Conservation (phyloP, 1,140 invertebrate genomes). For the Nasonia vitripennis region DNA sequence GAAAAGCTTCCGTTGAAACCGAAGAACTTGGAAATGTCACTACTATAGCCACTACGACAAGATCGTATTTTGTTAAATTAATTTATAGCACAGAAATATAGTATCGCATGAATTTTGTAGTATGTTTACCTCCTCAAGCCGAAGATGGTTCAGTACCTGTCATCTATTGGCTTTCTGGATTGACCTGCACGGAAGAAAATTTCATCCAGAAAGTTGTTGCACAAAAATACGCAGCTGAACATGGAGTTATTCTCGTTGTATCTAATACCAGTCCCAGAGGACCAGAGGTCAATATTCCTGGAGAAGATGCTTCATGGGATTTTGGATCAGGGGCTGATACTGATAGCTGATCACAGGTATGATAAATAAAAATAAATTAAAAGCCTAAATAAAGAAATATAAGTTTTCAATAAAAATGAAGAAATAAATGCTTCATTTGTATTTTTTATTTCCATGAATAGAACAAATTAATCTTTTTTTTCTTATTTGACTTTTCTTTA, state of each 20-base stretch:
- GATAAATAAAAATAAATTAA: not conserved
- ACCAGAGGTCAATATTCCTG: constrained; percentile 83
- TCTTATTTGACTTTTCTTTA: constrained; percentile 30
- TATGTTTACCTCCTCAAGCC: constrained; percentile 89
- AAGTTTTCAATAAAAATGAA: constrained; percentile 26
- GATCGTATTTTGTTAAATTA: not conserved
- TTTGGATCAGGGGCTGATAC: constrained; percentile 90
- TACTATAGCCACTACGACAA: no score
- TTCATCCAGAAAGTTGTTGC: constrained; percentile 96
- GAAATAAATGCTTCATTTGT: not conserved
- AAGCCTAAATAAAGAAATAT: not conserved
- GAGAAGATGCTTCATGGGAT: constrained; percentile 93
- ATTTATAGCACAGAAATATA: constrained; percentile 81
- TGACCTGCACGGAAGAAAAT: constrained; percentile 97
- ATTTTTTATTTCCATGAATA: constrained; percentile 1
- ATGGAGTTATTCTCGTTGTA: constrained; percentile 89
- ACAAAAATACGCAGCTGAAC: constrained; percentile 89
- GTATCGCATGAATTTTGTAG: constrained; percentile 95
- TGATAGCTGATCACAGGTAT: constrained; percentile 79
- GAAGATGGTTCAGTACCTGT: constrained; percentile 84
- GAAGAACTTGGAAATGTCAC: no score
- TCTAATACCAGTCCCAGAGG: constrained; percentile 97
- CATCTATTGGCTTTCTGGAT: constrained; percentile 94
- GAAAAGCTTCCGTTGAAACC: no score
- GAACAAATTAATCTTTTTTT: constrained; percentile 7